Base-by-base conservation (phyloP, 2,113 vertebrate genomes). In the Clarias gariepinus region DNA sequence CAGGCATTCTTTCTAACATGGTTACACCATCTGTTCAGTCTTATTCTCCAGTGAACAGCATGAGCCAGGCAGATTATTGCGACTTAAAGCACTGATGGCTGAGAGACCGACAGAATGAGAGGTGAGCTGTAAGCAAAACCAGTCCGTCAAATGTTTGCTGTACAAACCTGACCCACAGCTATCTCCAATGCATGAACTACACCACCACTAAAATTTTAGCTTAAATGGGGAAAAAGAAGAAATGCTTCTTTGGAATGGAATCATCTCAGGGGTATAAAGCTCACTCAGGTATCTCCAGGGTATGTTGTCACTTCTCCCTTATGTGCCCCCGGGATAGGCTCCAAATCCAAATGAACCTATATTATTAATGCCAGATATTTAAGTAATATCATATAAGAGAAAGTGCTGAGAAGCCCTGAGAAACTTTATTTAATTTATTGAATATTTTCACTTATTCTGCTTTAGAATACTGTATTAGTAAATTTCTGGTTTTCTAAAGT, bases 1-100 rank as follows among this genome's bases (percentile, higher is more conserved):
- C 52, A 79, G 77, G 16, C 53, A 2, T 79, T 61, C 30, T 61
- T 1, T 33, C 78, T 13, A 79, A 58, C 30, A 64, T 4, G 19
- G 61, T 63, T 81, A 23, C 47, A 64, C 58, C 73, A 83, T 87
- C 68, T 84, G 52, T 60, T 87, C 71, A 81, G 28, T 81, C 69
- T 76, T 25, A 60, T 61, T 60, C 60, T 71, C 61, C 68, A 69
- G 28, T 79, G 4, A 77, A 78, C 1, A 83, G 63, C 11, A 19
- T 60, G 52, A 41, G 28, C 13, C 9, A 57, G 61, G 7, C 78
- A 57, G 30, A 77, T 25, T n/a, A 30, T 10, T 88, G 61, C 57
- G 23, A 86, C 58, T 69, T 80, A 69, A 64, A 30, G 63, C 76
- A 33, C 36, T 61, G 80, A 57, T 47, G 78, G 30, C 21, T 25